Conservation (phyloP, 2,113 vertebrate species). For the Etheostoma spectabile region DNA sequence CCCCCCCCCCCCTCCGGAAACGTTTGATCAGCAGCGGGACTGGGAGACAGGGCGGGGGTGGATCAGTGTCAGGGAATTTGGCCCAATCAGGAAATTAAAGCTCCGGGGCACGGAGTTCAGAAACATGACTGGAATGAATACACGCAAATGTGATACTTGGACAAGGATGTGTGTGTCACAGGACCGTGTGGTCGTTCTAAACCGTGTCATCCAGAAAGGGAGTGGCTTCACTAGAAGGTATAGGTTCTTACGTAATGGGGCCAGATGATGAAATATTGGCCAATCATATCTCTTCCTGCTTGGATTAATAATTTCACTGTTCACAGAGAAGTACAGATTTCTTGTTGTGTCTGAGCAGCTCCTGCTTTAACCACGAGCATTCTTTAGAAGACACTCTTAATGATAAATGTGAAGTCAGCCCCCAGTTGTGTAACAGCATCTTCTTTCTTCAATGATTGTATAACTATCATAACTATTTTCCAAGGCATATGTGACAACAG, state of each 20-base stretch:
- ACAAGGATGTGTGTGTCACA: neutral
- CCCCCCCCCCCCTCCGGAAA: neutral
- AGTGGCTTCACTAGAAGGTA: neutral
- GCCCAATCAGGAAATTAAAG: conserved; percentile 46
- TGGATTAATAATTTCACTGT: neutral
- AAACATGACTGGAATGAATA: conserved; percentile 18
- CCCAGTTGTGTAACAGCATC: neutral
- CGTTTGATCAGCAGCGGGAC: conserved; percentile 19
- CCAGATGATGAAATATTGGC: neutral
- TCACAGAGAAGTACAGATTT: neutral
- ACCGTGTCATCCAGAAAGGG: neutral
- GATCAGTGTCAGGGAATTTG: conserved; percentile 30
- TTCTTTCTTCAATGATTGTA: neutral
- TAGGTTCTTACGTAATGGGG: conserved; percentile 25
- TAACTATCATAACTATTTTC: neutral
- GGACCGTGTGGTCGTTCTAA: neutral
- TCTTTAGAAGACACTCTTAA: conserved; percentile 3
- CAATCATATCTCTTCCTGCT: neutral
- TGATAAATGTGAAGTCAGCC: neutral
- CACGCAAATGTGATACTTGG: conserved; percentile 8
- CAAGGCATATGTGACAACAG: neutral
- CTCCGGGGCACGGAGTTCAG: conserved; percentile 1
- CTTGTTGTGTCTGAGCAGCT: conserved; percentile 10
- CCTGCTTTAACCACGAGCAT: conserved; percentile 5
- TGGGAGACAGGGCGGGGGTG: neutral